Percentiles rank a stretch among this genome's conserved stretches.
Conservation (phyloP, 2,113 vertebrate genomes). For the Brienomyrus brachyistius region DNA sequence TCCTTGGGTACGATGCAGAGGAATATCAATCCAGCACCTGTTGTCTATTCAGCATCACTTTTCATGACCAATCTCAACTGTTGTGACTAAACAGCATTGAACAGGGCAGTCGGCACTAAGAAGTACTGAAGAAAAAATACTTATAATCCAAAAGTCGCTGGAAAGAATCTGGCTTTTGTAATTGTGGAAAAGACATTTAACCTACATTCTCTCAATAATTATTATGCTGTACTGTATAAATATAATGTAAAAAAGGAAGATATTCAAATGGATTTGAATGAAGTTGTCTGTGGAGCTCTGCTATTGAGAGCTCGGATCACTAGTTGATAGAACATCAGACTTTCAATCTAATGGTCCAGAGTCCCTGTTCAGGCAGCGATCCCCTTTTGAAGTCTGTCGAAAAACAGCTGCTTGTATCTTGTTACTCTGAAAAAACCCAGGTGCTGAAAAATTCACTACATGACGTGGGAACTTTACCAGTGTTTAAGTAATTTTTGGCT, state of each 20-base stretch:
- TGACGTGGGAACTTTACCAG: background rate
- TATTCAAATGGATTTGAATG: background rate
- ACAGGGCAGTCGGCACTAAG: background rate
- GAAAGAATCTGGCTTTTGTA: background rate
- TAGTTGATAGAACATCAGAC: background rate
- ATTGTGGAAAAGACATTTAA: background rate
- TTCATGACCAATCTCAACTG: background rate
- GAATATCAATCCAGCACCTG: background rate
- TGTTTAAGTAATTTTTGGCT: background rate
- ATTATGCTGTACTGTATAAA: background rate
- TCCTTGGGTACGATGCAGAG: background rate
- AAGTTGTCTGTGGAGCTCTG: background rate
- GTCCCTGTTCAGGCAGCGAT: background rate
- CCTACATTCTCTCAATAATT: background rate
- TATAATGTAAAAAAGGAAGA: background rate
- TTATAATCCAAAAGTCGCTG: background rate
- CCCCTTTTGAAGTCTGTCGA: background rate
- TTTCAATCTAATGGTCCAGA: background rate
- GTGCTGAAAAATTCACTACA: background rate
- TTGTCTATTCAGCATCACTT: background rate
- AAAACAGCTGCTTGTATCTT: background rate
- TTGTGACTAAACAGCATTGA: background rate
- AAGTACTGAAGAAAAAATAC: background rate
- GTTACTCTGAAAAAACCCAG: background rate
- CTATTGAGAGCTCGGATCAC: background rate